phyloP scores from a whole-genome alignment of 2,113 vertebrate genomes.

The Marcusenius ussheri region DNA sequence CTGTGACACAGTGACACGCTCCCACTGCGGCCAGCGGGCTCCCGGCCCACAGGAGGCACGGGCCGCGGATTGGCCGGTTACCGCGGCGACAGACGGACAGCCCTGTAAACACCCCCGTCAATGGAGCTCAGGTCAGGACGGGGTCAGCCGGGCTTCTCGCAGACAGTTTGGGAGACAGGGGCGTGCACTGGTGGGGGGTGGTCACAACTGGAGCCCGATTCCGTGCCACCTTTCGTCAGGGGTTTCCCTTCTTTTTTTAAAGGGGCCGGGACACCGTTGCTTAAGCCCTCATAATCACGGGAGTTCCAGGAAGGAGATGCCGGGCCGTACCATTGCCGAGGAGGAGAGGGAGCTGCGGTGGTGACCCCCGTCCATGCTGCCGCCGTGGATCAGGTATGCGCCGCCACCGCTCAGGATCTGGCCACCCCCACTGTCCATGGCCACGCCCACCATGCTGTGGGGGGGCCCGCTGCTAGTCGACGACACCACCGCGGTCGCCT shows the following conservation, averaged over 20 bases:
- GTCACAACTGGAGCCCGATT: background rate
- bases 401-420: conserved; percentile 85
- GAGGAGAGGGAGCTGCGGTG: conserved; percentile 87
- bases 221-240: background rate
- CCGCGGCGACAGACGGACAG: background rate
- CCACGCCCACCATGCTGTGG: conserved; percentile 92
- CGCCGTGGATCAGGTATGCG: conserved; percentile 85
- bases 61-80: background rate
- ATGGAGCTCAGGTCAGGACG: background rate
- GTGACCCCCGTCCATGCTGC: conserved; percentile 77
- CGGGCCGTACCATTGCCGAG: conserved; percentile 82
- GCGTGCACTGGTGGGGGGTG: background rate
- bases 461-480: conserved; percentile 75
- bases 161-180: background rate
- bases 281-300: background rate
- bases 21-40: background rate
- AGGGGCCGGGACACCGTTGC: background rate
- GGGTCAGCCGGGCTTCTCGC: background rate
- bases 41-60: background rate
- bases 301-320: background rate
- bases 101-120: background rate
- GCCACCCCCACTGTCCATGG: conserved; percentile 86
- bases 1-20: background rate
- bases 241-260: background rate
- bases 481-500: conserved; percentile 85